Conservation (phyloP, 2,888 invertebrate genomes). For the Leptogaster cylindrica region DNA sequence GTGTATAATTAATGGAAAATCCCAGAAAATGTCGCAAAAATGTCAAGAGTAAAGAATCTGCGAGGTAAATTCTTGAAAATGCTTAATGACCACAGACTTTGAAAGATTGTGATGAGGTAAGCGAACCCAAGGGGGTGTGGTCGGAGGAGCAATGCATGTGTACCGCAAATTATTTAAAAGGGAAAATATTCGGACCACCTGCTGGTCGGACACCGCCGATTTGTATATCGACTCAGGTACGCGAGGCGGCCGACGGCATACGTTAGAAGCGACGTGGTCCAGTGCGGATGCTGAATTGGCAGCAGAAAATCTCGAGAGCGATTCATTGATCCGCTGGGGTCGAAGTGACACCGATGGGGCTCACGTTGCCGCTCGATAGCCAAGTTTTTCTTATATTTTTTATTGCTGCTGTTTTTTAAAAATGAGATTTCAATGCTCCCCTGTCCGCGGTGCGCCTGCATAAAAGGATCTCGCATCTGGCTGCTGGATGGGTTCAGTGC, state of each 20-base stretch:
- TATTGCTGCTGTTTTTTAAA: too few relatives aligned
- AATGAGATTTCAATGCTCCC: constrained; percentile 3
- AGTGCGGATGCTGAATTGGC: too few relatives aligned
- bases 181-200: constrained; percentile 23
- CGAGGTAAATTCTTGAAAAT: too few relatives aligned
- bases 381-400: constrained; percentile 21
- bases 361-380: constrained; percentile 31
- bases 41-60: too few relatives aligned
- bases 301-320: constrained; percentile 8
- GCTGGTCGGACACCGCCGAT: background rate
- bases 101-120: too few relatives aligned
- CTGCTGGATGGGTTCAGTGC: background rate
- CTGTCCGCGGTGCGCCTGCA: constrained; percentile 12
- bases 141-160: too few relatives aligned
- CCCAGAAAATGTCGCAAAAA: too few relatives aligned
- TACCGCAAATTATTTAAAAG: too few relatives aligned
- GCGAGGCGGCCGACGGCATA: background rate
- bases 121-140: too few relatives aligned
- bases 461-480: constrained; percentile 6
- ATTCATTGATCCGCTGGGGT: constrained; percentile 25
- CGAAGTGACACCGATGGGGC: constrained; percentile 12
- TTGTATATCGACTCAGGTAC: background rate
- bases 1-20: too few relatives aligned
- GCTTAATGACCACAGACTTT: too few relatives aligned
- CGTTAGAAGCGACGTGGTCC: background rate